Evolutionary conservation across 1,140 invertebrate species (phyloP), one percentile per base, ranked within the genome.

Genomic region (Scaptomyza hsui): DNA sequence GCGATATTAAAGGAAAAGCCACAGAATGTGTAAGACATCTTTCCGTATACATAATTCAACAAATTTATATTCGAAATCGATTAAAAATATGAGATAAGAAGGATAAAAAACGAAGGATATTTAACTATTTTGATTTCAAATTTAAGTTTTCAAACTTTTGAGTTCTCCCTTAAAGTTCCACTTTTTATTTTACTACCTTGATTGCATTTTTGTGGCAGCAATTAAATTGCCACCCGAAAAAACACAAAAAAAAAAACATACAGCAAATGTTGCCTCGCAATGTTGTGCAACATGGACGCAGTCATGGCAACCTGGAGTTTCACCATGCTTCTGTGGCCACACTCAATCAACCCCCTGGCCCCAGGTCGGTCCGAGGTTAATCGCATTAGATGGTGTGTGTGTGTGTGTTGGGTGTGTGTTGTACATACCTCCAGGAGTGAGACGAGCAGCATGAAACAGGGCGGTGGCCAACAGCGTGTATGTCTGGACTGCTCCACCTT

Each of bases 391-490:
- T 53, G 55, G 59, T 49, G 55, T 53, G 63, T 45, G 35, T 47
- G 4, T 35, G 10, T 65, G 12, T 5, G 52, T 32, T 32, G 44
- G 7, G 15, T 29, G 24, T n/a, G n/a, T n/a, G 29, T 18, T 16
- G 44, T 29, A 93, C 93, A 94, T 90, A 97, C 97, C 95, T 98
- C 97, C 68, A 97, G 93, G 48, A 97, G 92, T 32, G 96, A 97
- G 89, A 97, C 95, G 78, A 96, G 93, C 42, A 97, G 93, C 80
- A 98, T 96, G 92, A 98, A 98, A 39, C 97, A 92, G 15, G 97
- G 97, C 15, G 97, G 97, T 44, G 97, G 96, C 78, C 95, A 96
- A 91, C 96, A 97, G 45, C 94, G 95, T 92, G 97, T 97, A 16
- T 21, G 13, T 42, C 59, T 69, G 35, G 55, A 1, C 12, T 29